A percentile compares a stretch with the other conserved stretches of the same genome.
Conservation (phyloP, 1,140 invertebrate genomes). For the Tribolium madens region DNA sequence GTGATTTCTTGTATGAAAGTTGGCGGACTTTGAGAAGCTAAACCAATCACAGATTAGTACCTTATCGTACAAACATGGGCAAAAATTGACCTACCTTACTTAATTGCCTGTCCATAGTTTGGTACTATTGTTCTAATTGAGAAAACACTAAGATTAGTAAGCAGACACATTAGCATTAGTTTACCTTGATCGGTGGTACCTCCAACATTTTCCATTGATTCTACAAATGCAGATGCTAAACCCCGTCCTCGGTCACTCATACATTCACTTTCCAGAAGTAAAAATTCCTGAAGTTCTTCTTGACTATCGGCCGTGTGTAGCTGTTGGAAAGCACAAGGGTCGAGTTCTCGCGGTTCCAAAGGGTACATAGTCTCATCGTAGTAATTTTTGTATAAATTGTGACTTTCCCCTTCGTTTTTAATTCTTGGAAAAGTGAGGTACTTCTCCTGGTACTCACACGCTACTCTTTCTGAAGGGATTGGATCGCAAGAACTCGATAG, state of each 20-base stretch:
- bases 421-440: slow-evolving; percentile 71
- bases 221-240: slow-evolving; percentile 67
- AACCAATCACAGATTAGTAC: slow-evolving; percentile 51
- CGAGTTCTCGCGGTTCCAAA: slow-evolving; percentile 72
- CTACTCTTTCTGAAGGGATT: slow-evolving; percentile 55
- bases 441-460: slow-evolving; percentile 63
- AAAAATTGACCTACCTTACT: slow-evolving; percentile 18
- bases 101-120: slow-evolving; percentile 52
- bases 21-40: slow-evolving; percentile 83
- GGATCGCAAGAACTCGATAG: slow-evolving; percentile 61
- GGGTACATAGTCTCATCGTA: slow-evolving; percentile 67
- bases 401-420: slow-evolving; percentile 54
- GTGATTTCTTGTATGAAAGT: slow-evolving; percentile 85
- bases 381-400: slow-evolving; percentile 50
- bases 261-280: slow-evolving; percentile 74
- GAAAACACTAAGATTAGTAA: slow-evolving; percentile 52
- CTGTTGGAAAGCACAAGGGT: slow-evolving; percentile 71
- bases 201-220: slow-evolving; percentile 4
- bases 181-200: slow-evolving; percentile 50
- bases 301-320: slow-evolving; percentile 73
- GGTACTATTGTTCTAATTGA: slow-evolving; percentile 53
- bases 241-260: slow-evolving; percentile 68
- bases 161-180: slow-evolving; percentile 52
- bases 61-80: background rate
- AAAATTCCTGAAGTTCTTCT: slow-evolving; percentile 76